Base-by-base conservation (phyloP, 2,113 vertebrate genomes). In the Mesembrinibis cayennensis region DNA sequence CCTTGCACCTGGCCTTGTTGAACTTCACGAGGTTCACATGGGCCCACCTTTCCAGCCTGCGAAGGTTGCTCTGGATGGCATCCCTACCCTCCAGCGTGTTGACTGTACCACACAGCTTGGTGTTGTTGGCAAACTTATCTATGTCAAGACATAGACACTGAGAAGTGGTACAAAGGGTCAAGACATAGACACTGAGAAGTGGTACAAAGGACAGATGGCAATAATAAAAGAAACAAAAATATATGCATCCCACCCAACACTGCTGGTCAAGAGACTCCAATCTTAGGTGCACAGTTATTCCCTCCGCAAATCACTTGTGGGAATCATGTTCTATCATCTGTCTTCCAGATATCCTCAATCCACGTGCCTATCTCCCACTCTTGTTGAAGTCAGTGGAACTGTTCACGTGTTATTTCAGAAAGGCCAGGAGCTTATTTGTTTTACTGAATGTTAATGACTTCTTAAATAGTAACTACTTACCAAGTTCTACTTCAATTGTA, bases 381-480 rank as follows among this genome's bases (percentile, higher is more conserved):
- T 77, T 71, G 23, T n/a, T 88, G 8, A 89, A 91, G 22, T 50
- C 82, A 34, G 11, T 62, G 26, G 21, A 86, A 81, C 45, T 44
- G 3, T 71, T 86, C 15, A 32, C 1, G 0, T 15, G 50, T 42
- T 53, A 56, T 40, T 87, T 90, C 72, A 66, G 38, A 81, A 77
- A 38, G 38, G 61, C 6, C 26, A 58, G 25, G 26, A 74, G 23
- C 12, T 89, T 69, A 65, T n/a, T 52, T 78, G 13, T 65, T 89
- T 80, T 78, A 76, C 9, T 73, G 58, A 72, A 53, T 38, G 62
- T 66, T 59, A 89, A 50, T 36, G 8, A 69, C 52, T 32, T 80
- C 40, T 77, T 56, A 84, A 34, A 70, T 34, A 90, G 22, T 30
- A 27, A 55, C 27, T 62, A 97, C 99, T 99, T 95, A 99, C 99